phyloP scores from a whole-genome alignment of 2,113 vertebrate genomes.

The Pseudorasbora parva region DNA sequence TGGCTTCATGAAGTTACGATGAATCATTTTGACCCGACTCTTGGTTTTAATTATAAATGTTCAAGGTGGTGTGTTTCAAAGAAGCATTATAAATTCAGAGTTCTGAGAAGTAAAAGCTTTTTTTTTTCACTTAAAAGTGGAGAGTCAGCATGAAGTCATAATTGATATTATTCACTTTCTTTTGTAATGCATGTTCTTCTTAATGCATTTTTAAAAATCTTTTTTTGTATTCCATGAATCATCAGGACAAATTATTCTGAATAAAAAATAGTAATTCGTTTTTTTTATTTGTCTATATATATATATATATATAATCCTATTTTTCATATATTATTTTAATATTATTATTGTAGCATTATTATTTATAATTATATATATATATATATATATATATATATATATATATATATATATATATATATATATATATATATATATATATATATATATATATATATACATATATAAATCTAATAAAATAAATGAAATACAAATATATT shows the following conservation, averaged over 20 bases:
- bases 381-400: no score
- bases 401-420: no score
- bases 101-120: not conserved
- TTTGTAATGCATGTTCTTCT: not conserved
- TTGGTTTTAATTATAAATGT: not conserved
- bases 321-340: no score
- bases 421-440: no score
- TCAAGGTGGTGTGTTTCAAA: constrained; percentile 6
- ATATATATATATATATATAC: no score
- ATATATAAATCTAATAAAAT: no score
- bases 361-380: no score
- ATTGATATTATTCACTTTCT: not conserved
- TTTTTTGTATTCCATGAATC: not conserved
- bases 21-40: not conserved
- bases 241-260: not conserved
- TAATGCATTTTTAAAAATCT: not conserved
- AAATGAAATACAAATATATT: no score
- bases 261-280: no score
- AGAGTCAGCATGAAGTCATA: not conserved
- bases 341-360: no score
- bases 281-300: no score
- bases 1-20: not conserved
- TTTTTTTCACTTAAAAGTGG: not conserved
- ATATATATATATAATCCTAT: no score
- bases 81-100: not conserved